phyloP scores from a whole-genome alignment of 2,113 vertebrate species.

The Hoplias malabaricus region DNA sequence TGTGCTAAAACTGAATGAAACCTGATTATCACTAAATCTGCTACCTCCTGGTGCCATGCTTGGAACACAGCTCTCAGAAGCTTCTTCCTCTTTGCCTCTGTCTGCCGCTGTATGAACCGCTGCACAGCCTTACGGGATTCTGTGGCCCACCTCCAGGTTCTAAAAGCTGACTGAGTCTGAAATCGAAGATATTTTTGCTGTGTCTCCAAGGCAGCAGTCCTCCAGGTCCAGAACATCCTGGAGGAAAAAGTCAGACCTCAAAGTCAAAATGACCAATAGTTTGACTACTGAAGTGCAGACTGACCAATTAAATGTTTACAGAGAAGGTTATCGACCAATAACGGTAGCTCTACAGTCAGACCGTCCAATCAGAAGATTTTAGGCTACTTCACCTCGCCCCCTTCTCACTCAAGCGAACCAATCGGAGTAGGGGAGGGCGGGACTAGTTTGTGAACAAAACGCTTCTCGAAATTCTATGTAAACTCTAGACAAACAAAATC shows the following conservation, averaged over 20 bases:
- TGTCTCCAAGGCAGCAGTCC: not conserved
- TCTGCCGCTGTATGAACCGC: not conserved
- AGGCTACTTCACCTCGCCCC: too few species aligned
- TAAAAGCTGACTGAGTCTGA: constrained; percentile 15
- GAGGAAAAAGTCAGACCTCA: not conserved
- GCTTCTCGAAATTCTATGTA: too few species aligned
- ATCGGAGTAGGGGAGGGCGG: too few species aligned
- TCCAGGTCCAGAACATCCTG: constrained; percentile 24
- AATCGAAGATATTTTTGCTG: not conserved
- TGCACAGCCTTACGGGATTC: not conserved
- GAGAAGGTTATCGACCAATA: too few species aligned
- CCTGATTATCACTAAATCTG: not conserved
- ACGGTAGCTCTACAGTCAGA: too few species aligned
- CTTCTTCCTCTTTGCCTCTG: not conserved
- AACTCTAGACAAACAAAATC: too few species aligned
- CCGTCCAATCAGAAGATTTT: too few species aligned
- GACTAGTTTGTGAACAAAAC: too few species aligned
- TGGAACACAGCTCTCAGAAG: constrained; percentile 9
- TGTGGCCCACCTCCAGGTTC: constrained; percentile 7
- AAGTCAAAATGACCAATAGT: not conserved
- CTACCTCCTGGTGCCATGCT: not conserved
- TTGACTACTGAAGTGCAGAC: too few species aligned
- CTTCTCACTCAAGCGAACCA: too few species aligned
- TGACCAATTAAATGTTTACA: too few species aligned
- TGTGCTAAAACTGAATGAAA: not conserved